Conservation (phyloP, 2,797 vertebrate species). For the Squalus acanthias region DNA sequence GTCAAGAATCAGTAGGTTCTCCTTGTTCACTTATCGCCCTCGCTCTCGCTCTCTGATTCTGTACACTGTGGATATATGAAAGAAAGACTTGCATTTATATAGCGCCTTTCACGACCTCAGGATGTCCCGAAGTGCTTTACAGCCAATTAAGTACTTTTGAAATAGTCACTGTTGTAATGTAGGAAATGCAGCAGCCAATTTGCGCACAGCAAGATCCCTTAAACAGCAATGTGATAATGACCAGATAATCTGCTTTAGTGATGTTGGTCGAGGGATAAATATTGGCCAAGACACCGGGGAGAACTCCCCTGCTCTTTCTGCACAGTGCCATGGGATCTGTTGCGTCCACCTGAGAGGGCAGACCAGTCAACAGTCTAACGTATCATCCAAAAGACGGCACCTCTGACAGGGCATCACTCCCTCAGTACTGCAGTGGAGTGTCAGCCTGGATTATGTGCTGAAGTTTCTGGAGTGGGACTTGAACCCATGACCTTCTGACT, state of each 20-base stretch:
- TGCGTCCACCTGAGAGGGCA: neutral
- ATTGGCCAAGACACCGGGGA: neutral
- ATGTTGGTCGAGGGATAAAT: no score
- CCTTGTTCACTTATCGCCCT: slow-evolving; percentile 40
- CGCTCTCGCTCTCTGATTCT: neutral
- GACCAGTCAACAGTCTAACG: neutral
- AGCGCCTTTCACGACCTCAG: no score
- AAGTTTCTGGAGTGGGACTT: no score
- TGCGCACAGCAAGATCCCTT: no score
- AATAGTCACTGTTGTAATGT: no score
- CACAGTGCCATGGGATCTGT: neutral
- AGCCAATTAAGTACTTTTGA: no score
- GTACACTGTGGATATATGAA: neutral
- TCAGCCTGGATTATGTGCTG: neutral
- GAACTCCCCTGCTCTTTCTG: neutral
- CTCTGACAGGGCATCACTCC: neutral
- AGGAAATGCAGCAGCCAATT: no score
- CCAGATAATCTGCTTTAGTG: no score
- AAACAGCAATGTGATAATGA: no score
- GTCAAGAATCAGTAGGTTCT: slow-evolving; percentile 50
- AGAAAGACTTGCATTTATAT: no score
- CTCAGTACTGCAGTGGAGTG: neutral
- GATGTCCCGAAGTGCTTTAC: no score
- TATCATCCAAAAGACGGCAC: neutral
- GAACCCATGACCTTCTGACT: neutral